A percentile compares a stretch with the other conserved stretches of the same genome.
phyloP scores from a whole-genome alignment of 2,888 invertebrate species.

The Drosophila affinis region DNA sequence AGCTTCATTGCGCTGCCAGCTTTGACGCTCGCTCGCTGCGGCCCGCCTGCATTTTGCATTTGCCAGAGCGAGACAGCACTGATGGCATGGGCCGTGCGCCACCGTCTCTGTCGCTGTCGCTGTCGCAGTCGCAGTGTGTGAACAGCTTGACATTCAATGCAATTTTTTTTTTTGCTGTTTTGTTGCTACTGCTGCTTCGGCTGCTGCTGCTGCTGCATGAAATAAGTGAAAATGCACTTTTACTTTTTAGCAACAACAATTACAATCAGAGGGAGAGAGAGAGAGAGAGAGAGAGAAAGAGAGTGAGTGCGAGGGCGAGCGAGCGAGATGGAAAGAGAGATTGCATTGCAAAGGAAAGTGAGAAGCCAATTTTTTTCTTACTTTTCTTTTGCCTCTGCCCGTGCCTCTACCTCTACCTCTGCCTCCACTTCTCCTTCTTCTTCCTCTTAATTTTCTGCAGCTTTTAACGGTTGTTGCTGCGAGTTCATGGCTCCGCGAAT shows the following conservation, averaged over 20 bases:
- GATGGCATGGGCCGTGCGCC: neutral
- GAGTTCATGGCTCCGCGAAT: conserved; percentile 78
- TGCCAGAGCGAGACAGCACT: conserved; percentile 55
- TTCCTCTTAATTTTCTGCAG: conserved; percentile 63
- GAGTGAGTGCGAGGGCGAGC: neutral
- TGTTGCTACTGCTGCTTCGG: conserved; percentile 39
- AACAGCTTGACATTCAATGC: conserved; percentile 80
- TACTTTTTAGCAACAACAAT: conserved; percentile 76
- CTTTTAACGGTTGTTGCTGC: conserved; percentile 56
- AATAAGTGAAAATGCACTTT: conserved; percentile 83
- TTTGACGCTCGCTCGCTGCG: conserved; percentile 11
- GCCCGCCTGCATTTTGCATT: conserved; percentile 55
- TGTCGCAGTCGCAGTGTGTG: conserved; percentile 46
- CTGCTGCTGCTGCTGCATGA: conserved; percentile 57
- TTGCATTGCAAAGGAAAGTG: conserved; percentile 67
- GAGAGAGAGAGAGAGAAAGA: neutral
- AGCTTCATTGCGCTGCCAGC: conserved; percentile 50
- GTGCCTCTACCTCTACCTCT: conserved; percentile 17
- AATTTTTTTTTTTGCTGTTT: conserved; percentile 56
- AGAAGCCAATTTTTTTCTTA: conserved; percentile 72
- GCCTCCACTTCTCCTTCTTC: neutral
- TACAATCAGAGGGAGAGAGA: conserved; percentile 13
- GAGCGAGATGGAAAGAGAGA: neutral
- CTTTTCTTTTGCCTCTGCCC: conserved; percentile 32
- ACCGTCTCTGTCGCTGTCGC: neutral